Base-by-base conservation (phyloP, 2,888 invertebrate species). In the Cordilura impudica region DNA sequence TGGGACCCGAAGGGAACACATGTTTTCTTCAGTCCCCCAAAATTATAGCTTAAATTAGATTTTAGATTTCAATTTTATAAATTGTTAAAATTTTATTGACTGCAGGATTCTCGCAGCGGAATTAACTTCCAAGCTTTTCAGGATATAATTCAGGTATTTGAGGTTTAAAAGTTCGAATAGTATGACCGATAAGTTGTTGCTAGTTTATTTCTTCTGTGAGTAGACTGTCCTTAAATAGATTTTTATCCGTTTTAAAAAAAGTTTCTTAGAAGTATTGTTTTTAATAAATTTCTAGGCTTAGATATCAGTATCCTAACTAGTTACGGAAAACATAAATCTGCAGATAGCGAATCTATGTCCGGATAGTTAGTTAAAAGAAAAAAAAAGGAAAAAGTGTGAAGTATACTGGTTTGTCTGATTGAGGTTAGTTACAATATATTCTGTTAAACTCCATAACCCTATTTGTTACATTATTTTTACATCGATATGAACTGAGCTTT, bases 111-210 rank as follows among this genome's bases (percentile, higher is more conserved):
- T 39, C 3, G 6, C n/a, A 12, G 39, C n/a, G n/a, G n/a, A n/a
- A n/a, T n/a, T n/a, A n/a, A n/a, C n/a, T n/a, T n/a, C n/a, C n/a
- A n/a, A n/a, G n/a, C 39, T 39, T 39, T 10, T 39, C n/a, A 12
- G 53, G 53, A 53, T 26, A n/a, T n/a, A n/a, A 7, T 53, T 53
- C 53, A 26, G 23, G n/a, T 53, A 53, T 53, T 23, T 53, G 26
- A 53, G 12, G 53, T 14, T 53, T 21, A 6, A 7, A 5, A 53
- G 26, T 26, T 26, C 53, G 26, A 23, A 14, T 53, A 53, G 8
- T 7, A 2, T 19, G 45, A 45, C 45, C 45, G 45, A 45, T n/a
- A 45, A 2, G 16, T 45, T 19, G 0, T 0, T 45, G 3, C 16
- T 18, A 7, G 19, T 45, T 45, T 0, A 16, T 45, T 45, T 45